phyloP scores from a whole-genome alignment of 2,113 vertebrate species.

The Catharus minimus region DNA sequence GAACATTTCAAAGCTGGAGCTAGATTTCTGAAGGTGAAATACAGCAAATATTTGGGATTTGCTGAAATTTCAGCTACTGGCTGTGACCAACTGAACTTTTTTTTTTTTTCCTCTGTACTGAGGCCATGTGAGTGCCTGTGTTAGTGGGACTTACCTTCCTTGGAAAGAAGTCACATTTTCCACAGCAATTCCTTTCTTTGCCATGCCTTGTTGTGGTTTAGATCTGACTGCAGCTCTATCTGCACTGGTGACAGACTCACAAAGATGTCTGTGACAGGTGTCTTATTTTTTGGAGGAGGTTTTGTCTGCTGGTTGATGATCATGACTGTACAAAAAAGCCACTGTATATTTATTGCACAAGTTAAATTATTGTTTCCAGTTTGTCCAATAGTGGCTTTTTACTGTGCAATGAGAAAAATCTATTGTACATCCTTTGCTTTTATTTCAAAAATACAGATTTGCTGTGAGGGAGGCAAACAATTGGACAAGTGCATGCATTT shows the following conservation, averaged over 20 bases:
- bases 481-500: background rate
- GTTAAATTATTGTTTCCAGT: background rate
- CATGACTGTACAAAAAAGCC: background rate
- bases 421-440: background rate
- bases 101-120: background rate
- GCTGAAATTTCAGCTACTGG: background rate
- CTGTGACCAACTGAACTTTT: background rate
- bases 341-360: background rate
- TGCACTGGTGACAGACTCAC: background rate
- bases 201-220: background rate
- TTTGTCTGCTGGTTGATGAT: background rate
- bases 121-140: accelerated
- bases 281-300: background rate
- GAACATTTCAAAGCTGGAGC: background rate
- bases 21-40: background rate
- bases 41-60: background rate
- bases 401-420: background rate
- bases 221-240: background rate
- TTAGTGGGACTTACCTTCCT: background rate
- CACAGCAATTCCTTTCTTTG: background rate
- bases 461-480: background rate
- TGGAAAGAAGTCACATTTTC: background rate
- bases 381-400: background rate
- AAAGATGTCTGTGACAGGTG: background rate
- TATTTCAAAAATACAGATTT: background rate